Evolutionary conservation across 2,113 vertebrate species (phyloP).

Genomic region (Erpornis zantholeuca): DNA sequence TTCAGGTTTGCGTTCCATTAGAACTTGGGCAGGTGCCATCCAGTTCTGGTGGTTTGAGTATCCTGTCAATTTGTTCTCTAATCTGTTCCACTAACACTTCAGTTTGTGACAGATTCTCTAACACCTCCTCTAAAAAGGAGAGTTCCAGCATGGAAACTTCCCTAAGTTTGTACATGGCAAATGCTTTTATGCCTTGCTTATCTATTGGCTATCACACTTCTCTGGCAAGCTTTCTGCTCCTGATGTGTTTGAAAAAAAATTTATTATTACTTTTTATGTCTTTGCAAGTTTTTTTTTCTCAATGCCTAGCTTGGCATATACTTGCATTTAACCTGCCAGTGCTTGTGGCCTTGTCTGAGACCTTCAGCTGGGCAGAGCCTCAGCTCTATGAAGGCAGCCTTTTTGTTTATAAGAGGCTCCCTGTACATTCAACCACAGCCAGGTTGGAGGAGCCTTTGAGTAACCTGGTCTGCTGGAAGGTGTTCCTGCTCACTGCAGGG

Average conservation of each 20-base stretch:
- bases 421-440: background rate
- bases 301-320: background rate
- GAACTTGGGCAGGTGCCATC: background rate
- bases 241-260: constrained; percentile 45
- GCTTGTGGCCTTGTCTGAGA: background rate
- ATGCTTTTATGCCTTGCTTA: constrained; percentile 11
- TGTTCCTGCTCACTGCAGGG: background rate
- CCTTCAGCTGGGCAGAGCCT: background rate
- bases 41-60: background rate
- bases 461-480: background rate
- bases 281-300: background rate
- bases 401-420: background rate
- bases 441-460: background rate
- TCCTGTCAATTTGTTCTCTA: constrained; percentile 26
- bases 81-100: constrained; percentile 25
- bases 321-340: background rate
- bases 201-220: constrained; percentile 30
- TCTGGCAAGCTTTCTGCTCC: constrained; percentile 22
- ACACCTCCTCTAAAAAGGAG: constrained; percentile 31
- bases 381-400: background rate
- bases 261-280: constrained; percentile 16
- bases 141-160: constrained; percentile 22
- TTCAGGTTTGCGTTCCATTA: background rate
- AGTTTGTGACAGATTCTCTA: constrained; percentile 52
- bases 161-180: background rate